A percentile compares a stretch with the other conserved stretches of the same genome.
Conservation (phyloP, 2,888 invertebrate species). For the Yponomeuta cagnagella region DNA sequence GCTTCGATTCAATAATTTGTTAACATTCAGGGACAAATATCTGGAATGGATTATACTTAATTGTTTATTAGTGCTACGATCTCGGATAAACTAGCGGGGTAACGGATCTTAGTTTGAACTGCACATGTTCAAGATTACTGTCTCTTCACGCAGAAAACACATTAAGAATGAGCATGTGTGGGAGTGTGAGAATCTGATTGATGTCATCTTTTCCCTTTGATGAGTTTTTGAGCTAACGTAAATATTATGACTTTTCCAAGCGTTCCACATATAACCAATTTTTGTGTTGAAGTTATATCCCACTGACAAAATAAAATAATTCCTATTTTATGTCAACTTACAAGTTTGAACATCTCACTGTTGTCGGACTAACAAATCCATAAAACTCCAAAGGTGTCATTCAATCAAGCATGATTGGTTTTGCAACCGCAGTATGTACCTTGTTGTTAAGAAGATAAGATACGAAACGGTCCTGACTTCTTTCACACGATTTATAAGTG, state of each 20-base stretch:
- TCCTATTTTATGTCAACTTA: not conserved
- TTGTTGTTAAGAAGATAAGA: conserved; percentile 28
- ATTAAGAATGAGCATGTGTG: conserved; percentile 1
- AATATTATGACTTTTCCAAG: not conserved
- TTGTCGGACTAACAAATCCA: not conserved
- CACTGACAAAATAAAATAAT: not conserved
- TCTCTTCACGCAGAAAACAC: not conserved
- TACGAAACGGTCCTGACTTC: not conserved
- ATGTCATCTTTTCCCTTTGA: conserved; percentile 2
- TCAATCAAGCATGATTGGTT: conserved; percentile 5
- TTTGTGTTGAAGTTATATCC: conserved; percentile 1
- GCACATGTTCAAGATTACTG: conserved; percentile 8
- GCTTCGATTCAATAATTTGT: too few species aligned
- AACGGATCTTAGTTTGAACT: not conserved
- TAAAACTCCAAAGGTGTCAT: not conserved
- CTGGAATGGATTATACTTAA: too few species aligned
- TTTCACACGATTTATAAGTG: not conserved
- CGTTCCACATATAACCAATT: not conserved
- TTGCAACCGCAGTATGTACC: not conserved
- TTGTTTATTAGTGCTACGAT: not conserved
- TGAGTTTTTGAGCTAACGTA: conserved; percentile 1
- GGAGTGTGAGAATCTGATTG: not conserved
- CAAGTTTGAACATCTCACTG: not conserved
- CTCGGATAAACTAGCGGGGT: not conserved
- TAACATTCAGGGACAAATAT: too few species aligned